Evolutionary conservation across 2,888 invertebrate species (phyloP).

Genomic region (Lasioglossum vierecki): DNA sequence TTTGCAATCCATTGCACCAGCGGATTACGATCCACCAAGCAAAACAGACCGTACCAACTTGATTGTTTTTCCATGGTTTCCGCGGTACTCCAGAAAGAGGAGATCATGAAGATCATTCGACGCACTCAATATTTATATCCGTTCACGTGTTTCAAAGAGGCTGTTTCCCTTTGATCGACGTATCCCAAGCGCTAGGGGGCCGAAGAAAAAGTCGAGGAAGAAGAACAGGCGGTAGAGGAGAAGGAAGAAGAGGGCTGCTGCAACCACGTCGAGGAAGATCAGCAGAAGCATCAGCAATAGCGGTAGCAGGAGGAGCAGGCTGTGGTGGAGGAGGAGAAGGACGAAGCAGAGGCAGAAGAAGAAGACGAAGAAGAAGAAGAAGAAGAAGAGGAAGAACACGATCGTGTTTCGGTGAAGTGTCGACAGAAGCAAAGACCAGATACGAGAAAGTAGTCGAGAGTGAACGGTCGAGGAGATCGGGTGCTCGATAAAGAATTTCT

Average conservation of each 20-base stretch:
- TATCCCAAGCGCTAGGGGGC: not conserved
- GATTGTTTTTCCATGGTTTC: slow-evolving; percentile 45
- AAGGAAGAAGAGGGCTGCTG: slow-evolving; percentile 15
- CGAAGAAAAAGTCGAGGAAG: slow-evolving; percentile 25
- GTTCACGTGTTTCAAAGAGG: slow-evolving; percentile 35
- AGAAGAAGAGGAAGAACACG: slow-evolving; percentile 50
- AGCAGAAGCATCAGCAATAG: not conserved
- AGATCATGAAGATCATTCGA: slow-evolving; percentile 41
- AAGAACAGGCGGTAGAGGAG: slow-evolving; percentile 17
- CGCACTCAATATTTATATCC: slow-evolving; percentile 45
- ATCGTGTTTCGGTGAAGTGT: slow-evolving; percentile 60
- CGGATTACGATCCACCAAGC: slow-evolving; percentile 38
- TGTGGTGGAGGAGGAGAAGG: not conserved
- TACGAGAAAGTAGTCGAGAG: slow-evolving; percentile 66
- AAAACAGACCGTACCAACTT: slow-evolving; percentile 43
- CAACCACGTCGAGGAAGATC: not conserved
- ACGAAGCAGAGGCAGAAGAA: slow-evolving; percentile 32
- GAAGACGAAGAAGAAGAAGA: slow-evolving; percentile 25
- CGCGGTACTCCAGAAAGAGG: slow-evolving; percentile 21
- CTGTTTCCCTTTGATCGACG: slow-evolving; percentile 44
- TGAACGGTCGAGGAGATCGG: slow-evolving; percentile 63
- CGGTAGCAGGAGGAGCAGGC: slow-evolving; percentile 27
- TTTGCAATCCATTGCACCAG: slow-evolving; percentile 41
- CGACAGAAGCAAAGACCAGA: slow-evolving; percentile 59
- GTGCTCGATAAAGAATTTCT: slow-evolving; percentile 60